These are phyloP conservation scores for Drosophila recens DNA, from an alignment of 2,888 invertebrate species.

Conservation along the genomic window DNA sequence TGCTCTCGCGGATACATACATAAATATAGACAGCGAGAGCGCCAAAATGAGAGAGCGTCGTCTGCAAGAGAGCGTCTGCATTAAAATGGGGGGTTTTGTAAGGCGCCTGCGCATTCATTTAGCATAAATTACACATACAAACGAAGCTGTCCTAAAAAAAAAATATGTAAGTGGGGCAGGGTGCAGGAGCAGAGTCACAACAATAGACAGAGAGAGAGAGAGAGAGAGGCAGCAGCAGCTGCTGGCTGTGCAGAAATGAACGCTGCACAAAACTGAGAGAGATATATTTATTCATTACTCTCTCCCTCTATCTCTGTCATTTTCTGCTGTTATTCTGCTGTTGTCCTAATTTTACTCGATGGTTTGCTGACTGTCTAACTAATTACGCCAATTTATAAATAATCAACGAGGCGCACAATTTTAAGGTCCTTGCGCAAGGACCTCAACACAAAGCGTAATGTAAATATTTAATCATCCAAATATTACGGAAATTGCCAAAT, in stretches of 20 bases:
- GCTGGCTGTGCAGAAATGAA: constrained; percentile 68
- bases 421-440: constrained; percentile 64
- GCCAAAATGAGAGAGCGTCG: constrained; percentile 24
- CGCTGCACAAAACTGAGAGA: constrained; percentile 56
- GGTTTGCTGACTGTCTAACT: constrained; percentile 56
- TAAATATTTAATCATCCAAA: constrained; percentile 31
- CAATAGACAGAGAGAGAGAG: constrained; percentile 28
- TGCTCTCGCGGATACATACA: constrained; percentile 65
- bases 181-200: constrained; percentile 33
- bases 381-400: constrained; percentile 76
- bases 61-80: constrained; percentile 16
- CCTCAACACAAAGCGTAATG: constrained; percentile 31
- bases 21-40: constrained; percentile 54
- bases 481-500: constrained; percentile 18
- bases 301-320: constrained; percentile 22
- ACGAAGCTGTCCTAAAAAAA: constrained; percentile 26
- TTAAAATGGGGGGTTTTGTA: constrained; percentile 22
- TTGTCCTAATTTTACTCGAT: constrained; percentile 62
- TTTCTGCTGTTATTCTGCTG: constrained; percentile 7
- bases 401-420: constrained; percentile 72
- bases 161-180: constrained; percentile 7
- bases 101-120: constrained; percentile 51
- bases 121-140: constrained; percentile 57
- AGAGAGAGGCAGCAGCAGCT: constrained; percentile 5
- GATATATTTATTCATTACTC: constrained; percentile 16